These are phyloP conservation scores for Corythoichthys intestinalis DNA, from an alignment of 2,113 vertebrate genomes.

Conservation along the genomic window DNA sequence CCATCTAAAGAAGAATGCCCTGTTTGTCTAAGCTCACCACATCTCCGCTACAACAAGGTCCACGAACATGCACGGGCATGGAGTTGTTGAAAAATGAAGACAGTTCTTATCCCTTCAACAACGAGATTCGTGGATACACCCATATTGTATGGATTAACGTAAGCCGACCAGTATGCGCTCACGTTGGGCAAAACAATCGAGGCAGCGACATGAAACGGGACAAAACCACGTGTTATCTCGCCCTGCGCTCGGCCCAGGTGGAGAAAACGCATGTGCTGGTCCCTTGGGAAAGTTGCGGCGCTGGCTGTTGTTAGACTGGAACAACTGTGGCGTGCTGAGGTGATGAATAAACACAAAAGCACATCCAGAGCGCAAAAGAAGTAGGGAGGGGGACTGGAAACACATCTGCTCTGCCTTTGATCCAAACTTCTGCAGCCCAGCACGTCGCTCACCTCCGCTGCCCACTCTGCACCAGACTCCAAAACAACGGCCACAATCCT, in stretches of 20 bases:
- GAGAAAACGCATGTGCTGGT: slow-evolving; percentile 33
- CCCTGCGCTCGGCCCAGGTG: slow-evolving; percentile 20
- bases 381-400: slow-evolving; percentile 51
- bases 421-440: slow-evolving; percentile 69
- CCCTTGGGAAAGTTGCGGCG: slow-evolving; percentile 53
- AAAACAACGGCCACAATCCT: slow-evolving; percentile 62
- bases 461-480: slow-evolving; percentile 66
- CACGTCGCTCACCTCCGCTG: slow-evolving; percentile 70
- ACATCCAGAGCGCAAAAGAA: slow-evolving; percentile 49
- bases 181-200: slow-evolving; percentile 9
- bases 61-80: slow-evolving; percentile 63
- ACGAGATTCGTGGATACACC: slow-evolving; percentile 47
- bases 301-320: slow-evolving; percentile 58
- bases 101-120: slow-evolving; percentile 46
- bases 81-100: slow-evolving; percentile 47
- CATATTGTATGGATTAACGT: slow-evolving; percentile 40
- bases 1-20: slow-evolving; percentile 49
- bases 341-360: slow-evolving; percentile 71
- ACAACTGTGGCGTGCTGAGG: slow-evolving; percentile 65
- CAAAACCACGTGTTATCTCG: slow-evolving; percentile 5
- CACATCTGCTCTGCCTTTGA: slow-evolving; percentile 76
- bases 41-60: slow-evolving; percentile 58
- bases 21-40: slow-evolving; percentile 62
- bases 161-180: slow-evolving; percentile 28
- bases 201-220: slow-evolving; percentile 12